Evolutionary conservation across 2,888 invertebrate species (phyloP).

Genomic region (Acanthoscelides obtectus): DNA sequence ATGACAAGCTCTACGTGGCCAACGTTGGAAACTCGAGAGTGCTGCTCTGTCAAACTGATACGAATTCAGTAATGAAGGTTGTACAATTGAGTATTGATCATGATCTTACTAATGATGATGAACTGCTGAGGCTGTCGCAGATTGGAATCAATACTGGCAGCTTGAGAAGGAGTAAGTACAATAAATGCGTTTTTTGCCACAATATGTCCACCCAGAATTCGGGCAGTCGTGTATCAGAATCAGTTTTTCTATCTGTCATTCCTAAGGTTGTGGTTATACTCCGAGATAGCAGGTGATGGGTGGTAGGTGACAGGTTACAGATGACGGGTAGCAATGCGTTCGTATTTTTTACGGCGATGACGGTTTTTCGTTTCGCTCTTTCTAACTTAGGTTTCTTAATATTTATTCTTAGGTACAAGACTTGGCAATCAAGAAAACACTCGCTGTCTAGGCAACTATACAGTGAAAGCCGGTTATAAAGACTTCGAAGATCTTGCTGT

Average conservation of each 20-base stretch:
- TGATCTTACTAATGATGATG: conserved; percentile 79
- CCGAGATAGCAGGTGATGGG: no score
- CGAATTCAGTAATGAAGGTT: conserved; percentile 70
- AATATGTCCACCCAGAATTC: no score
- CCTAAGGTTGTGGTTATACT: no score
- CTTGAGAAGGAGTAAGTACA: conserved; percentile 56
- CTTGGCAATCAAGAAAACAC: conserved; percentile 79
- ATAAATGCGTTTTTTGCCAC: no score
- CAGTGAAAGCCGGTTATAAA: conserved; percentile 80
- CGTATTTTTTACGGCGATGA: no score
- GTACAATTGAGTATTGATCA: conserved; percentile 82
- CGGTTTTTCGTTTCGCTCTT: no score
- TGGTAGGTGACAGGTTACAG: no score
- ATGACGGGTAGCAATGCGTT: no score
- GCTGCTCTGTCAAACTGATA: conserved; percentile 72
- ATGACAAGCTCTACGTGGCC: conserved; percentile 76
- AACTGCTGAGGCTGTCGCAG: conserved; percentile 69
- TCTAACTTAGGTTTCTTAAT: no score
- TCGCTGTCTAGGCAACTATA: conserved; percentile 81
- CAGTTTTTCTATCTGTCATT: no score
- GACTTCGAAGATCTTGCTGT: conserved; percentile 71
- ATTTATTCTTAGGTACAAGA: conserved; percentile 58
- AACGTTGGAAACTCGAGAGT: conserved; percentile 76
- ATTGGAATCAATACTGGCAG: conserved; percentile 70
- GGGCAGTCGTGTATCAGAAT: no score